phyloP scores from a whole-genome alignment of 2,113 vertebrate genomes.

The Meleagris gallopavo region DNA sequence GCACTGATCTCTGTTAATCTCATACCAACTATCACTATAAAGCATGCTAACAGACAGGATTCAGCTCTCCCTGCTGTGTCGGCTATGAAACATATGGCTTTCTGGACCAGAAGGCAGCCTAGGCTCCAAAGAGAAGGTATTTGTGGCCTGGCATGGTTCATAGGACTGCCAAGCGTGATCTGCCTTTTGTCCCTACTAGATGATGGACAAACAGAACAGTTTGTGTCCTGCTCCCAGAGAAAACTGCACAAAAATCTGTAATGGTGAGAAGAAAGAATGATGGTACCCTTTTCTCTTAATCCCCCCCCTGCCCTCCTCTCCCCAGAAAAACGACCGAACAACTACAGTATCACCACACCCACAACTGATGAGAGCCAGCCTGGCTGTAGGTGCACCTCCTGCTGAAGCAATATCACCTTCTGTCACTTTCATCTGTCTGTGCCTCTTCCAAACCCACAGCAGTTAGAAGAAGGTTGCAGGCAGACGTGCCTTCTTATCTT shows the following conservation, averaged over 20 bases:
- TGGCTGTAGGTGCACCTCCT: not conserved
- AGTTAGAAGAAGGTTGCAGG: not conserved
- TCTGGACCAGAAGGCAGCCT: not conserved
- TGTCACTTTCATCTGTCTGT: not conserved
- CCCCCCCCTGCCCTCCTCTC: no score
- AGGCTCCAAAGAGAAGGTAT: not conserved
- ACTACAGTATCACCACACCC: fast-evolving
- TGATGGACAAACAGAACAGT: not conserved
- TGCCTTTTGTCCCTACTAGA: not conserved
- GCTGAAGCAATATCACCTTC: not conserved
- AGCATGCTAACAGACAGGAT: not conserved
- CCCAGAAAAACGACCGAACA: no score
- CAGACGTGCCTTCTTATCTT: not conserved
- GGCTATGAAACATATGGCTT: not conserved
- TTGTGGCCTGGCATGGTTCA: no score
- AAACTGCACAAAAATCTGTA: not conserved
- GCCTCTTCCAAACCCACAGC: not conserved
- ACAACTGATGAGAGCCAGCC: not conserved
- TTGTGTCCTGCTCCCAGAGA: not conserved
- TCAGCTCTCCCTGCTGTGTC: not conserved
- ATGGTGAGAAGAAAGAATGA: not conserved
- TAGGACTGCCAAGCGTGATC: not conserved
- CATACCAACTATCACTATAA: not conserved
- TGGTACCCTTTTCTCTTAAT: no score
- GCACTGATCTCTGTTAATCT: not conserved